Evolutionary conservation across 2,888 invertebrate species (phyloP).

Genomic region (Sarcophaga caerulescens): DNA sequence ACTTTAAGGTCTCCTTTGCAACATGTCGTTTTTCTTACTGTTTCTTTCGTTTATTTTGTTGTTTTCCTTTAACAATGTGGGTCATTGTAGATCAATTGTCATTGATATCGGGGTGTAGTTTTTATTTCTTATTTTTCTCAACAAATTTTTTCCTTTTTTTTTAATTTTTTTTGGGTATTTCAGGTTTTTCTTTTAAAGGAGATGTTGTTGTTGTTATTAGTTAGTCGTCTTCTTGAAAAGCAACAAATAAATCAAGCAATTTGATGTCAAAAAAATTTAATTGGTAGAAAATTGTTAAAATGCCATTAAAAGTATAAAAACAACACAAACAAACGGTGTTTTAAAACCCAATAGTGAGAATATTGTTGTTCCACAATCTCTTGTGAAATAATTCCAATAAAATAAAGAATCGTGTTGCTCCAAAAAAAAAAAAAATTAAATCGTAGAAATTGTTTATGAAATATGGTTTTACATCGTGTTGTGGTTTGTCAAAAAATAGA

Average conservation of each 20-base stretch:
- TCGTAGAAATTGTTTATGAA: conserved; percentile 14
- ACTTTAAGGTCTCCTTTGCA: conserved; percentile 55
- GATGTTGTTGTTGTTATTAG: conserved; percentile 44
- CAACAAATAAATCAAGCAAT: conserved; percentile 65
- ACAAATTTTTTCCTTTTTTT: conserved; percentile 17
- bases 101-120: conserved; percentile 60
- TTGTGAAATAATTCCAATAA: background rate
- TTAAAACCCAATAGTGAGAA: conserved; percentile 41
- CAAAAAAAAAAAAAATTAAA: conserved; percentile 9
- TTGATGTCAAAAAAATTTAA: conserved; percentile 64
- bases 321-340: background rate
- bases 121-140: conserved; percentile 29
- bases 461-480: conserved; percentile 44
- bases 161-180: conserved; percentile 51
- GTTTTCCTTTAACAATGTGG: conserved; percentile 61
- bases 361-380: conserved; percentile 15
- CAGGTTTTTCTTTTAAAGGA: conserved; percentile 45
- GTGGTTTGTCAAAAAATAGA: background rate
- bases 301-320: conserved; percentile 27
- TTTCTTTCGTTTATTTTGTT: background rate
- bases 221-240: background rate
- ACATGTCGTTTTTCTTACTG: conserved; percentile 58
- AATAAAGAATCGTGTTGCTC: conserved; percentile 56
- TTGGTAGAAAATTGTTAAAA: conserved; percentile 67
- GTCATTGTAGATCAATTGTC: conserved; percentile 69